Percentiles rank a stretch among this genome's conserved stretches.
phyloP scores from a whole-genome alignment of 2,113 vertebrate species.

The Himantopus leucocephalus region DNA sequence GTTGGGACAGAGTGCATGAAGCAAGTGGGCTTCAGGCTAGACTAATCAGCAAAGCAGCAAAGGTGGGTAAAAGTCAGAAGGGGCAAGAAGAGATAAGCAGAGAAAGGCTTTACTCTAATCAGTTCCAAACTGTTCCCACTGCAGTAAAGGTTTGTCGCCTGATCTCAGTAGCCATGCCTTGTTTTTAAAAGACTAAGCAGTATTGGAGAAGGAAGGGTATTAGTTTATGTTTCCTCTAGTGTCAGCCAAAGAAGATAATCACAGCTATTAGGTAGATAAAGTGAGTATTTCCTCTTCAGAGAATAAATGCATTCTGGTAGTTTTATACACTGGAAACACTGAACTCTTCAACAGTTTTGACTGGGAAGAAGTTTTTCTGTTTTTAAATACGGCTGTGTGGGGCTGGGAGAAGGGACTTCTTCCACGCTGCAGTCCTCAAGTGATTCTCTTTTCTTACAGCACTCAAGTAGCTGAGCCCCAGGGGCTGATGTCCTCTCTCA shows the following conservation, averaged over 20 bases:
- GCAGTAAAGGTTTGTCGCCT: neutral
- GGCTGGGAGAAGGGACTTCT: neutral
- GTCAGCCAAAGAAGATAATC: neutral
- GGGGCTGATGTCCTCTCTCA: neutral
- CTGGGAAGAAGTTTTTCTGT: neutral
- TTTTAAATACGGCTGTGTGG: neutral
- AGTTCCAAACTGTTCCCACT: neutral
- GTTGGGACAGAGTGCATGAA: neutral
- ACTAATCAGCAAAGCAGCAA: neutral
- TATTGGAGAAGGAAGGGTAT: neutral
- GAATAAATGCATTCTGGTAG: neutral
- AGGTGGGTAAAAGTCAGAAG: neutral
- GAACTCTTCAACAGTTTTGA: neutral
- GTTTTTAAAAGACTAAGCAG: slow-evolving; percentile 13
- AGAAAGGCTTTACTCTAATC: neutral
- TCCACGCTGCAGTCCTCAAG: neutral
- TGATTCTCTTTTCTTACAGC: neutral
- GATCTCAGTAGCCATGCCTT: neutral
- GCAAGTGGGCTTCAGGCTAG: neutral
- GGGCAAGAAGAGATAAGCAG: neutral
- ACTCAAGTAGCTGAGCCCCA: neutral
- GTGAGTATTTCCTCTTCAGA: neutral
- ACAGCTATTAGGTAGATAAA: neutral
- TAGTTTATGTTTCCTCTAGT: slow-evolving; percentile 3
- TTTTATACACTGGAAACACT: neutral